Conservation (phyloP, 1,140 invertebrate genomes). For the Diabrotica undecimpunctata region DNA sequence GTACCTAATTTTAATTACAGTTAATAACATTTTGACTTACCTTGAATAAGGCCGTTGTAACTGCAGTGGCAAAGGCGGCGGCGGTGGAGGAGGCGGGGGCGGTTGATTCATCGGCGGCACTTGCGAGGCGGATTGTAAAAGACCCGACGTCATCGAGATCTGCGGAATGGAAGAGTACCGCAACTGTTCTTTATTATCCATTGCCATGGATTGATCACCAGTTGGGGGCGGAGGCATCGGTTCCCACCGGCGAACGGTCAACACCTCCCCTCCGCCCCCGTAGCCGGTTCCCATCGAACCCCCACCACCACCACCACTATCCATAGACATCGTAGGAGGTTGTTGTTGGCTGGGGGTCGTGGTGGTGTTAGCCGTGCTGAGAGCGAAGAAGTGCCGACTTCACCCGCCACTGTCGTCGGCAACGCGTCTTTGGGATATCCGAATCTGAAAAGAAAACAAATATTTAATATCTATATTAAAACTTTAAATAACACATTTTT, state of each 20-base stretch:
- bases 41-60: slow-evolving; percentile 65
- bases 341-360: slow-evolving; percentile 38
- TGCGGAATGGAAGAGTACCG: slow-evolving; percentile 49
- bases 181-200: slow-evolving; percentile 51
- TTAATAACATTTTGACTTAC: not conserved
- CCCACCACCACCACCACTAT: slow-evolving; percentile 55
- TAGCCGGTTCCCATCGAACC: slow-evolving; percentile 35
- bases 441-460: slow-evolving; percentile 37
- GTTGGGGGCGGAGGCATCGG: slow-evolving; percentile 46
- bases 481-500: too few relatives aligned
- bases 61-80: slow-evolving; percentile 58
- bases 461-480: too few relatives aligned
- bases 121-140: slow-evolving; percentile 29
- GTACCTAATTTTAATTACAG: too few relatives aligned
- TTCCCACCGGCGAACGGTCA: slow-evolving; percentile 58
- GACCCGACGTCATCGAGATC: slow-evolving; percentile 43
- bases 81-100: slow-evolving; percentile 47
- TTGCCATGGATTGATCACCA: slow-evolving; percentile 40
- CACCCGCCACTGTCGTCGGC: slow-evolving; percentile 39
- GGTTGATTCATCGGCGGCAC: slow-evolving; percentile 39
- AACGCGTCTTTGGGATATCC: slow-evolving; percentile 28
- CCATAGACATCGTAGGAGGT: slow-evolving; percentile 52
- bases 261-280: slow-evolving; percentile 58
- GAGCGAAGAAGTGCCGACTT: slow-evolving; percentile 34
- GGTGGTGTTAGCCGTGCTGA: slow-evolving; percentile 37